These are phyloP conservation scores for Thamnaconus septentrionalis DNA, from an alignment of 2,113 vertebrate genomes.

Conservation along the genomic window DNA sequence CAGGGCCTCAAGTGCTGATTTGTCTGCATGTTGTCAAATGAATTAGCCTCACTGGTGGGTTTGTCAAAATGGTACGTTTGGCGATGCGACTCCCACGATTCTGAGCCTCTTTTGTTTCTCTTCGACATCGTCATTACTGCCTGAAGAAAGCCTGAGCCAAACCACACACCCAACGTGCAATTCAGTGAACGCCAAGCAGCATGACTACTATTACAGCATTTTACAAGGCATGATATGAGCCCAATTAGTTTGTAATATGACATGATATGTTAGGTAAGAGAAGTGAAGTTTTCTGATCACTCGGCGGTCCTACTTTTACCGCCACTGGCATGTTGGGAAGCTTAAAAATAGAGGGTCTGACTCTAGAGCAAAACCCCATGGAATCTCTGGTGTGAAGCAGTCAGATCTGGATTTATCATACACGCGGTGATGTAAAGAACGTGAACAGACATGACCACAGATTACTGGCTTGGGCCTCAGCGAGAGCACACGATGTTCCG, in stretches of 20 bases:
- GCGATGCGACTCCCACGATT: not conserved
- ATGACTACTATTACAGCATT: not conserved
- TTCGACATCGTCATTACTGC: slow-evolving; percentile 19
- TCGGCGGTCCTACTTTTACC: no score
- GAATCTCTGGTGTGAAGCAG: no score
- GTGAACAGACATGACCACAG: no score
- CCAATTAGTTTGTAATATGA: no score
- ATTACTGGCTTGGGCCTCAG: no score
- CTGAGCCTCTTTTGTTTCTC: slow-evolving; percentile 11
- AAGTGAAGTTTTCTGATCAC: no score
- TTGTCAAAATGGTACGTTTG: slow-evolving; percentile 13
- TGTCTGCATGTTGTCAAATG: not conserved
- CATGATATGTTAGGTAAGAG: no score
- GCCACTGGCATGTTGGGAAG: no score
- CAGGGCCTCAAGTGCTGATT: not conserved
- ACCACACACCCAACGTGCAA: not conserved
- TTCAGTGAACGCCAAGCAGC: slow-evolving; percentile 7
- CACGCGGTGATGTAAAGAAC: not conserved
- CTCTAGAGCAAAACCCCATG: no score
- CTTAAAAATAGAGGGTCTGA: no score
- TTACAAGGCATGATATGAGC: not conserved
- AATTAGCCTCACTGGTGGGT: slow-evolving; percentile 6
- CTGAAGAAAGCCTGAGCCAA: not conserved
- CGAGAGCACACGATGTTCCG: slow-evolving; percentile 28
- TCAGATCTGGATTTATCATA: no score